A percentile compares a stretch with the other conserved stretches of the same genome.
Evolutionary conservation across 1,140 invertebrate species (phyloP).

Genomic region (Camponotus floridanus): DNA sequence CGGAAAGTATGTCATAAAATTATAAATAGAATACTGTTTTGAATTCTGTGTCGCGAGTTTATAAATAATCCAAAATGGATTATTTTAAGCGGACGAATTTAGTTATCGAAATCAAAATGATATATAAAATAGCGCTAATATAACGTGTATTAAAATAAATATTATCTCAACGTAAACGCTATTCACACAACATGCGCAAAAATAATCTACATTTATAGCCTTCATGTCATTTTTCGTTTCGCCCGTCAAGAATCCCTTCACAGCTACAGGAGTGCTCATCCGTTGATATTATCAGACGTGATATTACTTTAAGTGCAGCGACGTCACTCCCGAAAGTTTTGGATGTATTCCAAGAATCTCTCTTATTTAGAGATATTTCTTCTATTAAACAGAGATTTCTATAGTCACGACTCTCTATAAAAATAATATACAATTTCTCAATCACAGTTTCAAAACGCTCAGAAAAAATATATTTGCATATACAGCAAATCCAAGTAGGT

Average conservation of each 20-base stretch:
- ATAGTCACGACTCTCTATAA: neutral
- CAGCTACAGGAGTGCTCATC: constrained; percentile 8
- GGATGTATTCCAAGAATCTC: neutral
- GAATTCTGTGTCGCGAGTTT: constrained; percentile 17
- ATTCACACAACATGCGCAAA: constrained; percentile 4
- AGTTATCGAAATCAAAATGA: neutral
- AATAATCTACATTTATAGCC: constrained; percentile 31
- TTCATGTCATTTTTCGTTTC: constrained; percentile 36
- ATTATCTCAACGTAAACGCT: neutral
- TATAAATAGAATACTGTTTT: constrained; percentile 29
- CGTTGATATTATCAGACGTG: constrained; percentile 28
- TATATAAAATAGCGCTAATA: neutral
- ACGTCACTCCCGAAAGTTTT: constrained; percentile 3
- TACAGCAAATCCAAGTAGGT: neutral
- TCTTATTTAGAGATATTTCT: neutral
- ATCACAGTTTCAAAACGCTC: neutral
- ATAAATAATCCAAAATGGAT: neutral
- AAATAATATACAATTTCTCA: neutral
- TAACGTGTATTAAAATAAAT: neutral
- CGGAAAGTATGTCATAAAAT: constrained; percentile 17
- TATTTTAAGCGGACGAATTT: neutral
- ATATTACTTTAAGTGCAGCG: constrained; percentile 52
- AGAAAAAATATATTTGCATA: neutral
- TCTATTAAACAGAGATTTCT: neutral
- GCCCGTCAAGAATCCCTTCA: constrained; percentile 17